These are phyloP conservation scores for Morbakka virulenta DNA, from an alignment of 30 jellyfish, hydroid and myxozoan species.

Conservation along the genomic window DNA sequence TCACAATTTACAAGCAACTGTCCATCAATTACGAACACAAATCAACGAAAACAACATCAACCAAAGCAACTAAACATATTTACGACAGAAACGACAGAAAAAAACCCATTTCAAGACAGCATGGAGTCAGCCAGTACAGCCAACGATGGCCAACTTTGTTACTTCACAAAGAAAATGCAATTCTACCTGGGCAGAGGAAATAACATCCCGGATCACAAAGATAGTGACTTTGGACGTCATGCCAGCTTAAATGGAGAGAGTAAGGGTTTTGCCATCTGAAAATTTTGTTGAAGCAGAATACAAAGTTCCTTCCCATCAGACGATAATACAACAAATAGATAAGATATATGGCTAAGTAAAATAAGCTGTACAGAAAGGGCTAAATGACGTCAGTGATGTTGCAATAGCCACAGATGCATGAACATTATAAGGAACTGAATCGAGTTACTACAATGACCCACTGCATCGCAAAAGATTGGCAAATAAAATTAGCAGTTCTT, in stretches of 20 bases:
- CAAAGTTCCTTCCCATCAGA: constrained; percentile 52
- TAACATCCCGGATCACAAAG: constrained; percentile 23
- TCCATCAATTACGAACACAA: too few species aligned
- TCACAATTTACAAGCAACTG: too few species aligned
- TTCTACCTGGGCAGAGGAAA: constrained; percentile 20
- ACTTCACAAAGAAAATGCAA: too few species aligned
- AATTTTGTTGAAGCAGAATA: constrained; percentile 31
- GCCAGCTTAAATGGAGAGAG: constrained; percentile 52
- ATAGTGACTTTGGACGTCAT: constrained; percentile 55
- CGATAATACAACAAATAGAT: constrained; percentile 29
- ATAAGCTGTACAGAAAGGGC: not conserved
- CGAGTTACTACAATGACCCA: too few species aligned
- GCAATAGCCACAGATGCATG: constrained; percentile 56
- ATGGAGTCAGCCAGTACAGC: constrained; percentile 17
- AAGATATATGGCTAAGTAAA: constrained; percentile 32
- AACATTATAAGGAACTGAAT: constrained; percentile 43
- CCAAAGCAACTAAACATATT: too few species aligned
- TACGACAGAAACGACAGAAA: too few species aligned
- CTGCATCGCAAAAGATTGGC: too few species aligned
- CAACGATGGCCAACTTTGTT: constrained; percentile 35
- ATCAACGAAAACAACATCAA: too few species aligned
- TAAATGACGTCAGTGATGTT: constrained; percentile 20
- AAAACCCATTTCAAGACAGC: constrained; percentile 6
- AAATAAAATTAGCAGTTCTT: constrained; percentile 20
- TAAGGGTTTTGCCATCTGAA: too few species aligned